Conservation (phyloP, 1,140 invertebrate genomes). For the Onthophagus taurus region DNA sequence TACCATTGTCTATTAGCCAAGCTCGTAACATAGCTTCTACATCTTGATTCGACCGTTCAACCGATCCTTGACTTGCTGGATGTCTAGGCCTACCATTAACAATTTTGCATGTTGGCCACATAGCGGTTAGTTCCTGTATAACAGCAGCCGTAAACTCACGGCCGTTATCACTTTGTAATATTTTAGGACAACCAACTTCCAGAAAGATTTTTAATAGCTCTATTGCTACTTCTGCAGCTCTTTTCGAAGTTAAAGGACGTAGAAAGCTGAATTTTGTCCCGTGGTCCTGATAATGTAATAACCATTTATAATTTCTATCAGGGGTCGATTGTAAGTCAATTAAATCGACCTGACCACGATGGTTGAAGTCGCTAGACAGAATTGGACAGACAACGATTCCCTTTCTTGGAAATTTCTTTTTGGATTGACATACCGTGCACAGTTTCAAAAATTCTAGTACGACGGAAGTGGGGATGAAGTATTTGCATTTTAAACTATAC, state of each 20-base stretch:
- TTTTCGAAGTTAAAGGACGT: constrained; percentile 28
- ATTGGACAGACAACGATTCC: constrained; percentile 10
- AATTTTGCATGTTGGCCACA: constrained; percentile 27
- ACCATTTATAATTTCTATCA: constrained; percentile 29
- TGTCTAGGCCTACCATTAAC: constrained; percentile 28
- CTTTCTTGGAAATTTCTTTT: constrained; percentile 4
- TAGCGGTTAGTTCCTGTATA: constrained; percentile 26
- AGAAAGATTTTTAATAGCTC: constrained; percentile 12
- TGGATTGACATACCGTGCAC: too few relatives aligned
- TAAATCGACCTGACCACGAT: constrained; percentile 11
- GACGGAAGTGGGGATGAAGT: neutral
- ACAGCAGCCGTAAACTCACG: constrained; percentile 31
- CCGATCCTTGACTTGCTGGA: constrained; percentile 13
- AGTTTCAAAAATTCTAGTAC: constrained; percentile 1
- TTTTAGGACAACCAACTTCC: constrained; percentile 24
- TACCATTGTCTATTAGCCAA: constrained; percentile 24
- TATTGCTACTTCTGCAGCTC: constrained; percentile 18
- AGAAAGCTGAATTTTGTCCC: constrained; percentile 33
- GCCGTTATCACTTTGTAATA: constrained; percentile 34
- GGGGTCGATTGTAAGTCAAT: constrained; percentile 26
- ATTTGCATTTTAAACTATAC: too few relatives aligned
- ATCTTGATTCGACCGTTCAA: constrained; percentile 27
- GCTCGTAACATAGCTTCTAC: constrained; percentile 17
- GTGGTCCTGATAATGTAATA: constrained; percentile 35
- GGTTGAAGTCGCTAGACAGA: constrained; percentile 8